These are phyloP conservation scores for Phylloscopus trochiloides DNA, from an alignment of 2,113 vertebrate genomes.

Conservation along the genomic window DNA sequence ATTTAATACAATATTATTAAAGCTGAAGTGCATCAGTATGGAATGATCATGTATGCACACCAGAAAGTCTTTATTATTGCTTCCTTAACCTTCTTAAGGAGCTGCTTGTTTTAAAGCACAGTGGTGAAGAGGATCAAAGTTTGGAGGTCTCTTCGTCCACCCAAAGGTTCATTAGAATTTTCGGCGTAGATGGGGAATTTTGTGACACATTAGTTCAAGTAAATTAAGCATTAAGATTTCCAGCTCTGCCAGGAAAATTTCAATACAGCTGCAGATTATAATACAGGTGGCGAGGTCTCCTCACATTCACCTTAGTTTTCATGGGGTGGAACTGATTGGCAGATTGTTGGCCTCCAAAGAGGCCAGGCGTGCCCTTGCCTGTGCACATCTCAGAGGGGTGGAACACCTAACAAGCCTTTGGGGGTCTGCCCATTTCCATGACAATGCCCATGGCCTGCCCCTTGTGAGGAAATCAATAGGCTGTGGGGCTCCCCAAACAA, in stretches of 20 bases:
- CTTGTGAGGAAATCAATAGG: neutral
- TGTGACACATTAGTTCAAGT: constrained; percentile 53
- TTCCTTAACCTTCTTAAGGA: constrained; percentile 63
- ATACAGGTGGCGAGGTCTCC: constrained; percentile 57
- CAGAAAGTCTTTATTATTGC: constrained; percentile 49
- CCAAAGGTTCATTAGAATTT: constrained; percentile 43
- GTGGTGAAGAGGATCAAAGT: constrained; percentile 17
- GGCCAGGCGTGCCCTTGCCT: neutral
- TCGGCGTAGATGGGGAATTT: constrained; percentile 21
- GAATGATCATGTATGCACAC: constrained; percentile 49
- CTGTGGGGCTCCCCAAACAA: neutral
- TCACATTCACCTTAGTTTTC: constrained; percentile 28
- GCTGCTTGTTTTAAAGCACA: constrained; percentile 20
- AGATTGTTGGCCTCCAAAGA: constrained; percentile 6
- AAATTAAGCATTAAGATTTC: constrained; percentile 56
- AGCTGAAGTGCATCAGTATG: constrained; percentile 56
- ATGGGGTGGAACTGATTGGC: constrained; percentile 34
- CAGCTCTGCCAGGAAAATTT: constrained; percentile 49
- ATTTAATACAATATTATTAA: constrained; percentile 63
- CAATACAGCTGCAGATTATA: constrained; percentile 61
- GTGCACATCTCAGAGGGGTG: neutral
- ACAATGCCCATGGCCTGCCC: neutral
- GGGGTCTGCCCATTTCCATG: constrained; percentile 30
- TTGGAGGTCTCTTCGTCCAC: constrained; percentile 38
- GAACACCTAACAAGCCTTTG: neutral